Conservation (phyloP, 2,888 invertebrate species). For the Cremastobaeus sp. region DNA sequence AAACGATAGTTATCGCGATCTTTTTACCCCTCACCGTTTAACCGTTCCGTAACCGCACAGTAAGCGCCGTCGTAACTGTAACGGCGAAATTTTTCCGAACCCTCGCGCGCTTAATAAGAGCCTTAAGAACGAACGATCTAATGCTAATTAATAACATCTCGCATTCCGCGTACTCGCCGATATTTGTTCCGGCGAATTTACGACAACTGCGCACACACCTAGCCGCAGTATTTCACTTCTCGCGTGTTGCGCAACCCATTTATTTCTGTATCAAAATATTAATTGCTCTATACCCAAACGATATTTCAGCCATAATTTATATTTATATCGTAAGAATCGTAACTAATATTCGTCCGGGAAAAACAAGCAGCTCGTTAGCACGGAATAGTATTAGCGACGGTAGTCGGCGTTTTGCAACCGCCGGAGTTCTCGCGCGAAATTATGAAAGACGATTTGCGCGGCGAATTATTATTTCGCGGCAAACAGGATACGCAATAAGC, state of each 20-base stretch:
- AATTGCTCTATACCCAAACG: slow-evolving; percentile 37
- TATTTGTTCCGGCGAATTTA: slow-evolving; percentile 49
- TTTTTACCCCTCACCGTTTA: neutral
- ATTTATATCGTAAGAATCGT: slow-evolving; percentile 26
- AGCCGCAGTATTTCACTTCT: slow-evolving; percentile 26
- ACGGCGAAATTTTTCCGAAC: slow-evolving; percentile 30
- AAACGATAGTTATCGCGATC: slow-evolving; percentile 15
- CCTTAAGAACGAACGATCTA: slow-evolving; percentile 33
- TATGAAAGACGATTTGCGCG: slow-evolving; percentile 5
- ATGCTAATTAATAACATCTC: slow-evolving; percentile 55
- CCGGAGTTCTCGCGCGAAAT: slow-evolving; percentile 1
- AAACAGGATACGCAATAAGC: slow-evolving; percentile 34
- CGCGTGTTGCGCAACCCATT: slow-evolving; percentile 39
- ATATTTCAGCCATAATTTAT: slow-evolving; percentile 41
- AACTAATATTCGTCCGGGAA: slow-evolving; percentile 13
- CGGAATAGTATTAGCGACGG: neutral
- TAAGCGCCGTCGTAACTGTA: slow-evolving; percentile 40
- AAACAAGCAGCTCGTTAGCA: neutral
- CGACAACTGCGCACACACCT: slow-evolving; percentile 25
- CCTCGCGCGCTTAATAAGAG: slow-evolving; percentile 38
- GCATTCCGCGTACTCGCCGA: slow-evolving; percentile 25
- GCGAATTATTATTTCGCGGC: slow-evolving; percentile 12
- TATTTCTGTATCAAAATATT: slow-evolving; percentile 56
- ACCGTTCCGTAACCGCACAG: slow-evolving; percentile 14
- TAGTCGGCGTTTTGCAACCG: neutral